Conservation (phyloP, 2,888 invertebrate species). For the Idaea dimidiata region DNA sequence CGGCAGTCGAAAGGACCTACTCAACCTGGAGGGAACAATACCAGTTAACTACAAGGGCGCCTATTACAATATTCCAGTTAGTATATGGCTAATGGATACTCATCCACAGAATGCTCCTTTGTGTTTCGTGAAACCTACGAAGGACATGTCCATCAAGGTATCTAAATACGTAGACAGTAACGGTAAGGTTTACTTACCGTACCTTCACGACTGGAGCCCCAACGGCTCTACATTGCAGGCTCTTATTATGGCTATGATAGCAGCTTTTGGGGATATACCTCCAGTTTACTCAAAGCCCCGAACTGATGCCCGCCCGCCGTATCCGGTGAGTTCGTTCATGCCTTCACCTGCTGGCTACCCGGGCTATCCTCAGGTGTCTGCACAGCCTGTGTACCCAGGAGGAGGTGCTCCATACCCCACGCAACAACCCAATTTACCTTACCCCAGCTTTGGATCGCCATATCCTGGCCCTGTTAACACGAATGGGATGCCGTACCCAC, state of each 20-base stretch:
- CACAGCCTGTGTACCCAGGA: conserved; percentile 53
- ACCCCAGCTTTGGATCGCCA: conserved; percentile 73
- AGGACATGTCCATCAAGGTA: conserved; percentile 96
- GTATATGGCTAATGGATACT: conserved; percentile 97
- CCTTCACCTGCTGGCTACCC: conserved; percentile 71
- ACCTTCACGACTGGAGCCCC: conserved; percentile 95
- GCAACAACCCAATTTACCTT: conserved; percentile 63
- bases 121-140: conserved; percentile 96
- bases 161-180: conserved; percentile 96
- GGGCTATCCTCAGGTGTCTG: conserved; percentile 50
- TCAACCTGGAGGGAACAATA: conserved; percentile 94
- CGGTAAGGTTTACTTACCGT: conserved; percentile 98
- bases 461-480: conserved; percentile 56
- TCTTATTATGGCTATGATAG: conserved; percentile 94
- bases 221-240: conserved; percentile 92
- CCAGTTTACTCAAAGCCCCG: conserved; percentile 93
- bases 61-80: conserved; percentile 97
- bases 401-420: conserved; percentile 68
- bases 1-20: conserved; percentile 89
- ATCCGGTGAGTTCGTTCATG: conserved; percentile 75
- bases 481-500: conserved; percentile 53
- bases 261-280: conserved; percentile 96
- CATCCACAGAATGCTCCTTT: conserved; percentile 98
- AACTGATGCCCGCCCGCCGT: conserved; percentile 80
- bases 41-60: conserved; percentile 94